A percentile compares a stretch with the other conserved stretches of the same genome.
Conservation (phyloP, 2,888 invertebrate genomes). For the Cancer borealis region DNA sequence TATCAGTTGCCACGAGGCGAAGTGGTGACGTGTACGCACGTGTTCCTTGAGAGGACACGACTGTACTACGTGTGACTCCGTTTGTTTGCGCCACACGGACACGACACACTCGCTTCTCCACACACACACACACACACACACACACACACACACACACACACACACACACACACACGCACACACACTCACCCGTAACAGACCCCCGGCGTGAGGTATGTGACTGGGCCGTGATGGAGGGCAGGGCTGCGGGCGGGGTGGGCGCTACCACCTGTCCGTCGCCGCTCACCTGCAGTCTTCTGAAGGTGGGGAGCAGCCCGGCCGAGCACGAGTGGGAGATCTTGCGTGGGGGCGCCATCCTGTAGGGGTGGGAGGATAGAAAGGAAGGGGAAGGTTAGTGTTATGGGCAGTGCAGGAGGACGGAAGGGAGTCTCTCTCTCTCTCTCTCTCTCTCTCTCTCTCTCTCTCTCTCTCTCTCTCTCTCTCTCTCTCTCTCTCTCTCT, state of each 20-base stretch:
- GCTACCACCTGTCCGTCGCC: constrained; percentile 64
- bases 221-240: constrained; percentile 65
- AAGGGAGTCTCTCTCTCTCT: not conserved
- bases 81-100: no score
- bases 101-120: no score
- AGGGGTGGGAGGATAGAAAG: not conserved
- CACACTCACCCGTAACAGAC: constrained; percentile 55
- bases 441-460: constrained; percentile 37
- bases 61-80: no score
- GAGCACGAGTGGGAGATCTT: constrained; percentile 73
- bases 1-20: no score
- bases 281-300: constrained; percentile 64
- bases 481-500: constrained; percentile 40
- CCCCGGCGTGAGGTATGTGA: constrained; percentile 56
- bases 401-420: no score
- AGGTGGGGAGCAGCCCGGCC: constrained; percentile 69
- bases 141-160: not conserved
- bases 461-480: constrained; percentile 49
- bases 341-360: constrained; percentile 52
- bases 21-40: no score
- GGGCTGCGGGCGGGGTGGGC: constrained; percentile 64
- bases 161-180: constrained; percentile 21
- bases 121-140: not conserved
- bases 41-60: no score
- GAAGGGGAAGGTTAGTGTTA: not conserved